Percentiles rank a stretch among this genome's conserved stretches.
phyloP scores from a whole-genome alignment of 2,888 invertebrate species.

The Dolomedes plantarius region DNA sequence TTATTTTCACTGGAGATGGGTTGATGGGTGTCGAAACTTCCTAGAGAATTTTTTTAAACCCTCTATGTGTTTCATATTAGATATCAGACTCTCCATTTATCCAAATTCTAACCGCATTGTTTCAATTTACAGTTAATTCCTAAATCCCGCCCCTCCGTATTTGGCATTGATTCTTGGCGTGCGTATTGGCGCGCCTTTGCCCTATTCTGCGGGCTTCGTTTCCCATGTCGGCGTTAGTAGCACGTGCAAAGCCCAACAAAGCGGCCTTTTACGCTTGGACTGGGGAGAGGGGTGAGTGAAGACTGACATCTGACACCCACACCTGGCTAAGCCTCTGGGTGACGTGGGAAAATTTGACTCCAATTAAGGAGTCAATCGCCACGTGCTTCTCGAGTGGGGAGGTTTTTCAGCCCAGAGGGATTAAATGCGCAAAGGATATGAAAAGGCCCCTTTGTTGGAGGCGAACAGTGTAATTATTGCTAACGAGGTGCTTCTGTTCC shows the following conservation, averaged over 20 bases:
- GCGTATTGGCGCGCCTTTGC: neutral
- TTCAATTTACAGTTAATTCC: too few relatives aligned
- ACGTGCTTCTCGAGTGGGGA: neutral
- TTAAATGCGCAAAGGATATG: neutral
- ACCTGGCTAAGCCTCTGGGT: conserved; percentile 8
- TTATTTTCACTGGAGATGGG: too few relatives aligned
- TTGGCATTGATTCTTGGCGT: neutral
- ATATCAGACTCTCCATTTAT: too few relatives aligned
- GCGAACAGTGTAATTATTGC: neutral
- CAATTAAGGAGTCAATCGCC: conserved; percentile 28
- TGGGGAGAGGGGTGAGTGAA: neutral
- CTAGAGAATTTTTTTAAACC: too few relatives aligned
- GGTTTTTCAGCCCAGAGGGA: neutral
- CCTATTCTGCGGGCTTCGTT: neutral
- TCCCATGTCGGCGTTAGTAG: neutral
- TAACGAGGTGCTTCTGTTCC: neutral
- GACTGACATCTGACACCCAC: conserved; percentile 23
- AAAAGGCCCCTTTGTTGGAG: too few relatives aligned
- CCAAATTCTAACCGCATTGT: too few relatives aligned
- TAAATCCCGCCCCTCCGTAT: too few relatives aligned
- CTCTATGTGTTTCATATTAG: too few relatives aligned
- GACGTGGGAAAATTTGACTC: conserved; percentile 31
- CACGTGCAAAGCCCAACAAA: conserved; percentile 11
- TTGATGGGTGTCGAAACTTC: too few relatives aligned
- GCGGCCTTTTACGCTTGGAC: neutral